Evolutionary conservation across 2,797 vertebrate species (phyloP).

Genomic region (Erithacus rubecula): DNA sequence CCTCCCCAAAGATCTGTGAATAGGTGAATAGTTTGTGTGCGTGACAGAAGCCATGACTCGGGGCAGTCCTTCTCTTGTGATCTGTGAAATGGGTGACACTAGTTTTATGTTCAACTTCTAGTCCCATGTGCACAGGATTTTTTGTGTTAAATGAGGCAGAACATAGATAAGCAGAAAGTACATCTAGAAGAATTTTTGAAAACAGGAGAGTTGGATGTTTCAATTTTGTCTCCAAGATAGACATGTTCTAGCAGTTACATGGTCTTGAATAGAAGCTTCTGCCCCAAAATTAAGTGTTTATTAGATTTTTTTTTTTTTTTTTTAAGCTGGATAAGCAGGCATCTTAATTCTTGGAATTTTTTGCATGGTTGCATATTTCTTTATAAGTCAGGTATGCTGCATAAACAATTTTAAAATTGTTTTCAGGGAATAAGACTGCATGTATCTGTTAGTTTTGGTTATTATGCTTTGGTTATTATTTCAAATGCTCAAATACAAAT

Average conservation of each 20-base stretch:
- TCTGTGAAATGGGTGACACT: not conserved
- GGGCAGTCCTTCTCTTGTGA: not conserved
- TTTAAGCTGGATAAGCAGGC: not conserved
- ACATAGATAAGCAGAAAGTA: not conserved
- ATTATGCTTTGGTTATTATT: not conserved
- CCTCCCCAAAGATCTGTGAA: not conserved
- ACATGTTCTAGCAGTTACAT: not conserved
- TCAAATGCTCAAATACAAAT: not conserved
- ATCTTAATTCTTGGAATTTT: not conserved
- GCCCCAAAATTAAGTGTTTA: not conserved
- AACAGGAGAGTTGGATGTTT: not conserved
- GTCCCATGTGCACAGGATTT: not conserved
- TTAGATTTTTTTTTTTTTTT: not conserved
- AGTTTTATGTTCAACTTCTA: not conserved
- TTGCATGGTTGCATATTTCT: not conserved
- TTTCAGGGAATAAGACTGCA: not conserved
- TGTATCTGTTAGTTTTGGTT: not conserved
- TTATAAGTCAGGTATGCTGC: not conserved
- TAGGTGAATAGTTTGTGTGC: not conserved
- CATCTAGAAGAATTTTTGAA: not conserved
- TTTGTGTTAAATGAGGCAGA: not conserved
- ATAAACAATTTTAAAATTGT: fast-evolving
- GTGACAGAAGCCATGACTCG: not conserved
- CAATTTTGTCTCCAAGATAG: not conserved
- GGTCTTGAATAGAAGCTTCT: not conserved